phyloP scores from a whole-genome alignment of 2,113 vertebrate genomes.

The Caloenas nicobarica region DNA sequence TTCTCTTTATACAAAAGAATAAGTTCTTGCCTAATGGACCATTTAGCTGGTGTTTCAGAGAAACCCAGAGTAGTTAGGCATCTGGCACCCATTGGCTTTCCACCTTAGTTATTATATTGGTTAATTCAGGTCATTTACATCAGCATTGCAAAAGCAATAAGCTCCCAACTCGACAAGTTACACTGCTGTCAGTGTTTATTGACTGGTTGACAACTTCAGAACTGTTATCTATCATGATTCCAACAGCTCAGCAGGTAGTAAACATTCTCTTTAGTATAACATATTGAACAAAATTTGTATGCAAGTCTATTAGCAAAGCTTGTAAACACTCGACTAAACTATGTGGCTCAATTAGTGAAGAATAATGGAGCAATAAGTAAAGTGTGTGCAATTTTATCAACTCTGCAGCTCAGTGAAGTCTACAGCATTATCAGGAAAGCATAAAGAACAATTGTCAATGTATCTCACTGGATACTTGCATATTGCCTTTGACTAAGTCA shows the following conservation, averaged over 20 bases:
- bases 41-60: neutral
- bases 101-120: neutral
- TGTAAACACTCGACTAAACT: constrained; percentile 62
- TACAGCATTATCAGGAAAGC: constrained; percentile 5
- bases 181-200: neutral
- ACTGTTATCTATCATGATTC: constrained; percentile 42
- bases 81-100: neutral
- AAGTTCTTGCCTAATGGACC: neutral
- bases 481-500: constrained; percentile 1
- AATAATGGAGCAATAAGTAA: constrained; percentile 65
- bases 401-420: neutral
- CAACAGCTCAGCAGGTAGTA: constrained; percentile 45
- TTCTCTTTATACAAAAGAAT: neutral
- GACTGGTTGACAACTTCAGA: constrained; percentile 40
- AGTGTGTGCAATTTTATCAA: constrained; percentile 50
- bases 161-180: neutral
- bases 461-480: neutral
- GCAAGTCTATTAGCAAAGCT: constrained; percentile 46
- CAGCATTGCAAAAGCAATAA: neutral
- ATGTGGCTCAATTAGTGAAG: constrained; percentile 55
- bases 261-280: constrained; percentile 44
- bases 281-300: constrained; percentile 33
- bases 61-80: neutral
- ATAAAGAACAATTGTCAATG: constrained; percentile 18
- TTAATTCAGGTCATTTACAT: constrained; percentile 9